These are phyloP conservation scores for Enoplosus armatus DNA, from an alignment of 2,797 vertebrate genomes.

Conservation along the genomic window DNA sequence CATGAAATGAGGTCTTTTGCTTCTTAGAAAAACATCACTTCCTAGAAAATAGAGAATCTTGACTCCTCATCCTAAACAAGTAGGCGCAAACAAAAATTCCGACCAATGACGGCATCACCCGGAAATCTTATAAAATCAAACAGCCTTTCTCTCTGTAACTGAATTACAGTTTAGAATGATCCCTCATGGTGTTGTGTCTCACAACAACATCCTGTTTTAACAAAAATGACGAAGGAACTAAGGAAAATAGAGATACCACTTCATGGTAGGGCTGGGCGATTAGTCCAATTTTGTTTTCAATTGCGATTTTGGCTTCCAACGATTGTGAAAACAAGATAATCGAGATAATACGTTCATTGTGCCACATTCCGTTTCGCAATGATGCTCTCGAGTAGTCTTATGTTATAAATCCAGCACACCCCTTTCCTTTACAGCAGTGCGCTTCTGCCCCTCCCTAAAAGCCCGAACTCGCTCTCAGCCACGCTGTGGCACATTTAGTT, in stretches of 20 bases:
- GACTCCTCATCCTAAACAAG: neutral
- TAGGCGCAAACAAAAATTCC: conserved; percentile 8
- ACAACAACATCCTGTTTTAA: conserved; percentile 13
- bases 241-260: neutral
- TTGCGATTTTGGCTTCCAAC: too few species aligned
- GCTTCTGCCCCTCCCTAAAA: too few species aligned
- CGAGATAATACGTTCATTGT: too few species aligned
- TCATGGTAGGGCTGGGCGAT: too few species aligned
- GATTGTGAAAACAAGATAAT: too few species aligned
- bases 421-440: too few species aligned
- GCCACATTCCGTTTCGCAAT: too few species aligned
- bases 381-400: too few species aligned
- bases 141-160: neutral
- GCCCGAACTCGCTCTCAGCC: too few species aligned
- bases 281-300: too few species aligned
- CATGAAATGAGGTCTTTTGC: conserved; percentile 1
- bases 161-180: neutral
- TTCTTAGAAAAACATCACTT: conserved; percentile 11
- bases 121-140: conserved; percentile 16
- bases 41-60: neutral
- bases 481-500: too few species aligned
- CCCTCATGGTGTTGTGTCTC: neutral
- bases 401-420: too few species aligned
- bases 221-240: neutral
- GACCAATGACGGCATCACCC: neutral